Base-by-base conservation (phyloP, 2,888 invertebrate species). In the Apodemia hepburni region DNA sequence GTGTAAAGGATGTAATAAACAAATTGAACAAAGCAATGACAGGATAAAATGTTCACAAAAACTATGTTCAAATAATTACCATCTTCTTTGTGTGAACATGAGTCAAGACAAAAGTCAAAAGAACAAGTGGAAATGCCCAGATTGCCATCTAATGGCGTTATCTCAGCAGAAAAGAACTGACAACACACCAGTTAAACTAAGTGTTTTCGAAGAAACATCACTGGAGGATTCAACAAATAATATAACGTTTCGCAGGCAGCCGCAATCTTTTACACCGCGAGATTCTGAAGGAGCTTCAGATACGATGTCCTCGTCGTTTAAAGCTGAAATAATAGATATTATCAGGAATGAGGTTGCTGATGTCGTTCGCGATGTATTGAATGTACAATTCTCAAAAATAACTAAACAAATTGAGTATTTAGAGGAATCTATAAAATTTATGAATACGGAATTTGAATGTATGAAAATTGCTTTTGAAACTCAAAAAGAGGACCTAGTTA, bases 21-120 rank as follows among this genome's bases (percentile, higher is more conserved):
- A 2, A n/a, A 47, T 47, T 47, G 47, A 47, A 47, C 47, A 47
- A 8, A 47, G n/a, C 17, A 47, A 47, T 47, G 47, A 47, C 2
- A 47, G 6, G n/a, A 47, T 47, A 47, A n/a, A 47, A 47, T 47
- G 47, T 47, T 47, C 47, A n/a, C 47, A 47, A 17, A 47, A 47
- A 47, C 5, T 47, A 5, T 47, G 47, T 47, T 47, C 47, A 15
- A 47, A 47, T 15, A 3, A 7, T 47, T 15, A 15, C 47, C 47
- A 47, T 47, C 17, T 47, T n/a, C 47, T n/a, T 6, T 47, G 47
- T 47, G 47, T 47, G 15, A 47, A 47, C n/a, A 47, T 47, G 5
- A 47, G 47, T 47, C 47, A 17, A 15, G 47, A 47, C n/a, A 38
- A 47, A 5, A 47, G n/a, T 47, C 47, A n/a, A 47, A 15, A 7